These are phyloP conservation scores for Egretta garzetta DNA, from an alignment of 2,113 vertebrate genomes.

Conservation along the genomic window DNA sequence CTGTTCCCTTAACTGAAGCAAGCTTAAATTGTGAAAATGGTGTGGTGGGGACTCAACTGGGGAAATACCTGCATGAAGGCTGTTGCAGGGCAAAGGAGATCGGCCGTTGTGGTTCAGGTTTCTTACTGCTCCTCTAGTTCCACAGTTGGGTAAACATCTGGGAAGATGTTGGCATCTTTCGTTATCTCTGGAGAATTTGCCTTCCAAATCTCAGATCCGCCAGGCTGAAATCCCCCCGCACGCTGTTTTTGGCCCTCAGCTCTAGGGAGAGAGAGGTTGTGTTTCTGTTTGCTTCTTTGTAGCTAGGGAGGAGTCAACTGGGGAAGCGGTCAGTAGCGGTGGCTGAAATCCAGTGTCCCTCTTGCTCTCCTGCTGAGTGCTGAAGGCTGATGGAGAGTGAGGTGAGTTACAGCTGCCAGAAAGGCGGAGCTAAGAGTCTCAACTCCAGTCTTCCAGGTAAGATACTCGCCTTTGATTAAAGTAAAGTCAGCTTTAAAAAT, in stretches of 20 bases:
- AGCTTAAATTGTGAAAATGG: not conserved
- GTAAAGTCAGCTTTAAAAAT: not conserved
- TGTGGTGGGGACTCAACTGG: not conserved
- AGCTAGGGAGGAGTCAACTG: not conserved
- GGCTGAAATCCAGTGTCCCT: not conserved
- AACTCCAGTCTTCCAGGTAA: conserved; percentile 51
- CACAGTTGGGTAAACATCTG: not conserved
- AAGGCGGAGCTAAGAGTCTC: not conserved
- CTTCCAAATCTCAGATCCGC: not conserved
- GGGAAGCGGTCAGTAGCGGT: not conserved
- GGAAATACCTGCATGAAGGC: not conserved
- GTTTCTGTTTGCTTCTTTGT: conserved; percentile 39
- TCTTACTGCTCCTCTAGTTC: not conserved
- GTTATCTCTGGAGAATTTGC: not conserved
- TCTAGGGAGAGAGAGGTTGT: not conserved
- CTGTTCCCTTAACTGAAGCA: not conserved
- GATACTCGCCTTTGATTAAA: not conserved
- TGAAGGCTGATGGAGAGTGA: not conserved
- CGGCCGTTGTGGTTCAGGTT: not conserved
- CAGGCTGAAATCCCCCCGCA: not conserved
- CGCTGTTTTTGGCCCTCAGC: not conserved
- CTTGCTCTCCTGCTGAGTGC: not conserved
- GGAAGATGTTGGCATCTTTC: not conserved
- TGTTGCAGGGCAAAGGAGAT: not conserved
- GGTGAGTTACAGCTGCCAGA: not conserved